Conservation (phyloP, 2,113 vertebrate genomes). For the Hyla sarda region DNA sequence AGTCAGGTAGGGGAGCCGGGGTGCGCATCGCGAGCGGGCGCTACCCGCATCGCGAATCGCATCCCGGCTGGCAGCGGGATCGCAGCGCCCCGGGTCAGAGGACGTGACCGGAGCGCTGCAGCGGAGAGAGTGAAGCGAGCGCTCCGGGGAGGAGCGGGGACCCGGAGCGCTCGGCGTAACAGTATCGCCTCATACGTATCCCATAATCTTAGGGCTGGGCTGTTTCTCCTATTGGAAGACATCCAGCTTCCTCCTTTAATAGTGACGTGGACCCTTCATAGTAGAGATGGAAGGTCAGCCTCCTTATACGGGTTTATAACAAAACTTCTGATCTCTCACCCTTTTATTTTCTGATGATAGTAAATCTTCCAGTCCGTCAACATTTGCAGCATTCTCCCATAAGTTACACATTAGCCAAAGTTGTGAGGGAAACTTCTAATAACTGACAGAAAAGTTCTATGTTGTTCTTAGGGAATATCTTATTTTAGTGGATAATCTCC, state of each 20-base stretch:
- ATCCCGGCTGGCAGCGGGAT: too few species aligned
- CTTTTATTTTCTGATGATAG: background rate
- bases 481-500: conserved; percentile 16
- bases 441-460: background rate
- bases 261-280: background rate
- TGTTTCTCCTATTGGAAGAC: background rate
- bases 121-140: too few species aligned
- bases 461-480: background rate
- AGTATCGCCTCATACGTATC: background rate
- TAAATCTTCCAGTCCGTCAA: background rate
- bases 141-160: too few species aligned
- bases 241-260: background rate
- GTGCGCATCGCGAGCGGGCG: too few species aligned
- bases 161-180: too few species aligned
- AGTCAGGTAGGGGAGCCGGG: too few species aligned
- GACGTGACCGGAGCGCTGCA: too few species aligned
- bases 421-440: background rate
- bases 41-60: too few species aligned
- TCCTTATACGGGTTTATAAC: background rate
- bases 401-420: background rate
- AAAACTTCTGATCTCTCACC: background rate
- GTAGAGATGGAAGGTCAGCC: background rate
- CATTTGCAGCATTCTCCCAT: background rate
- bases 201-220: background rate
- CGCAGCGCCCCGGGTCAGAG: too few species aligned